Conservation (phyloP, 1,140 invertebrate genomes). For the Drosophila chauvacae region DNA sequence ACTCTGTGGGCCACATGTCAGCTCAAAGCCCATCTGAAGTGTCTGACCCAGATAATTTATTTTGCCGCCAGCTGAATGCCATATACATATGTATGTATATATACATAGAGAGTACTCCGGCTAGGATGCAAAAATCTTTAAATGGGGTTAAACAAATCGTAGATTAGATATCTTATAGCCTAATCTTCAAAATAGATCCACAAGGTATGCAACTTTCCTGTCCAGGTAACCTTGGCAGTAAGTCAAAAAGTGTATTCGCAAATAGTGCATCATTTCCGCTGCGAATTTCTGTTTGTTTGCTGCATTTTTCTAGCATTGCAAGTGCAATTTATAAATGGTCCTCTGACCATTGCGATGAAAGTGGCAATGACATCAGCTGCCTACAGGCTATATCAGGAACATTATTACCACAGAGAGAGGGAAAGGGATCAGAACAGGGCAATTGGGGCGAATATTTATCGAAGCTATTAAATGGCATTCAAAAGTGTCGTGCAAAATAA, state of each 20-base stretch:
- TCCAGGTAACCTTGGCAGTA: not conserved
- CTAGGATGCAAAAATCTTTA: not conserved
- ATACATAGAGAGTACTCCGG: not conserved
- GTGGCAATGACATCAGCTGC: conserved; percentile 55
- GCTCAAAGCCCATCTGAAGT: conserved; percentile 13
- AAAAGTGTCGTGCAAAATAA: conserved; percentile 9
- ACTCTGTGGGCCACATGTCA: conserved; percentile 29
- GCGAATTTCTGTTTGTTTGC: conserved; percentile 14
- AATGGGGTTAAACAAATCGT: not conserved
- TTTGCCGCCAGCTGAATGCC: not conserved
- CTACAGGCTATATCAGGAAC: conserved; percentile 12
- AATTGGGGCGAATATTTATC: conserved; percentile 12
- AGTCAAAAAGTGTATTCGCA: conserved; percentile 4
- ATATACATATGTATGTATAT: not conserved
- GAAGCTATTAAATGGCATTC: conserved; percentile 8
- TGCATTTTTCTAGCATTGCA: conserved; percentile 25
- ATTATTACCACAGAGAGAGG: not conserved
- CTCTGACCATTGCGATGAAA: conserved; percentile 31
- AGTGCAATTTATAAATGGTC: conserved; percentile 32
- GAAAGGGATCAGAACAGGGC: conserved; percentile 16
- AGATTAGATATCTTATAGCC: not conserved
- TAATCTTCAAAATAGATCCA: not conserved
- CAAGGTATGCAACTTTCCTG: not conserved
- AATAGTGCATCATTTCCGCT: conserved; percentile 27
- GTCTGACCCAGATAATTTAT: conserved; percentile 10